Conservation (phyloP, 2,797 vertebrate species). For the Okamejei kenojei region DNA sequence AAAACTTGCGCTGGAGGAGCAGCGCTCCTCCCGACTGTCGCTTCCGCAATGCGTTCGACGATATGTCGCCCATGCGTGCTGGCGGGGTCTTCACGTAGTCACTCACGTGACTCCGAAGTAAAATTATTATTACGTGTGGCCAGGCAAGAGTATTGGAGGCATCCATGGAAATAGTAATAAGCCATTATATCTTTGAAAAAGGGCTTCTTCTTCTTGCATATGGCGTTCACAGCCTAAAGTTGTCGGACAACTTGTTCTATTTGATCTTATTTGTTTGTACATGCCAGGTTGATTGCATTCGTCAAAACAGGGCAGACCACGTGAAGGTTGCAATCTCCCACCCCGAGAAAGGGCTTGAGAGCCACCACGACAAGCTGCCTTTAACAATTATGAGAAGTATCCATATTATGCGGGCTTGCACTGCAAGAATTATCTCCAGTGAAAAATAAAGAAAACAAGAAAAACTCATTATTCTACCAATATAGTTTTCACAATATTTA, state of each 20-base stretch:
- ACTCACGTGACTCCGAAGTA: too few species aligned
- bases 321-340: too few species aligned
- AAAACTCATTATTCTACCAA: background rate
- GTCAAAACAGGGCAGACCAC: too few species aligned
- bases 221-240: too few species aligned
- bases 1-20: too few species aligned
- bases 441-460: background rate
- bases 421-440: background rate
- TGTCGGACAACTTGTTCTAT: too few species aligned
- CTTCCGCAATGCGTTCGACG: too few species aligned
- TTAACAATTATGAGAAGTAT: background rate
- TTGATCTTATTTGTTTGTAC: too few species aligned
- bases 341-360: background rate
- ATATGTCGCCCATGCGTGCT: too few species aligned
- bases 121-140: background rate
- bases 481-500: slow-evolving; percentile 23
- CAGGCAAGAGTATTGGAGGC: background rate
- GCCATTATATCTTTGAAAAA: background rate
- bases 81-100: too few species aligned
- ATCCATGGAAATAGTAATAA: background rate
- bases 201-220: background rate
- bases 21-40: too few species aligned
- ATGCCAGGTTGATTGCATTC: too few species aligned
- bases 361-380: background rate
- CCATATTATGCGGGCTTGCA: background rate